Evolutionary conservation across 2,113 vertebrate species (phyloP), one percentile per base, ranked within the genome.

Genomic region (Alexandromys fortis): DNA sequence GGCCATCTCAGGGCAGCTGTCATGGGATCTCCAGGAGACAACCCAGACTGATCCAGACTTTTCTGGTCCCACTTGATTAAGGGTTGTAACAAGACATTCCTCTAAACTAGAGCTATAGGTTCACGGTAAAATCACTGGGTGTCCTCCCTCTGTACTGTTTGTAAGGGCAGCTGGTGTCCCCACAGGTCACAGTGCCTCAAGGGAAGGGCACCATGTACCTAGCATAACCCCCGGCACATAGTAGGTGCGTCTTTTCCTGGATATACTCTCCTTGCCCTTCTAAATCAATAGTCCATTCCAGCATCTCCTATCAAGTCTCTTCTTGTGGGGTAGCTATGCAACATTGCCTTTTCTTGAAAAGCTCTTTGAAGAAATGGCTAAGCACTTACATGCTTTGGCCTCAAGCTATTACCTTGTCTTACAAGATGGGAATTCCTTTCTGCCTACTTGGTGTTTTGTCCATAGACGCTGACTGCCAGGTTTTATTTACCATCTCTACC

Each of bases 361-460:
- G 45, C 83, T 55, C 30, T 95, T 96, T 72, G 92, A 95, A 90
- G 91, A 92, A 96, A 95, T 94, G 33, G 65, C 94, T 92, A 89
- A 92, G 2, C 10, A 38, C 95, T 28, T 65, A 87, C 72, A 92
- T 2, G 3, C 93, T 52, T 86, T 58, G 79, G 78, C 91, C 95
- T 97, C 90, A 77, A 89, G 33, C 94, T 96, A 88, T 96, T 68
- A 49, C 3, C 13, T 35, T 92, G 93, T 96, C 55, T 96, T 93
- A 0, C 0, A 96, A 98, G 98, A 96, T 85, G 96, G 78, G 58
- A 97, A 93, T 98, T 97, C 89, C 75, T 97, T 98, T 95, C 87
- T 96, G 45, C 83, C 92, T 92, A 82, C 89, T 95, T 98, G 86
- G 91, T 52, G 95, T 96, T 94, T 96, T 78, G 92, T 47, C 97